These are phyloP conservation scores for Orestias chungarensis DNA, from an alignment of 2,797 vertebrate species.

Conservation along the genomic window DNA sequence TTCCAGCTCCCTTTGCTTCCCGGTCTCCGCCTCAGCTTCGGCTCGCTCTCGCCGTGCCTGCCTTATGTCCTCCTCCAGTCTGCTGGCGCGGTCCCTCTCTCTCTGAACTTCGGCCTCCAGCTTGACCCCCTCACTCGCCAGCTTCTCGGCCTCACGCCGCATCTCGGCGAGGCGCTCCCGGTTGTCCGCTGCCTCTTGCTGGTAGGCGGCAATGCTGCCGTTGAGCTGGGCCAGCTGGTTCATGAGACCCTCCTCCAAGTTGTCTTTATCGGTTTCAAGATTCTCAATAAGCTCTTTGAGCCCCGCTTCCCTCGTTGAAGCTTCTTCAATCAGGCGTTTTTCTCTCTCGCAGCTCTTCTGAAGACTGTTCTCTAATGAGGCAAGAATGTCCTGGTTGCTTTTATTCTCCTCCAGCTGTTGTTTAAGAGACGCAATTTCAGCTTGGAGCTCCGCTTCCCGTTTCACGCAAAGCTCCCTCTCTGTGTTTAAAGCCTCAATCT, in stretches of 20 bases:
- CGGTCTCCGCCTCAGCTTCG: slow-evolving; percentile 80
- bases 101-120: slow-evolving; percentile 77
- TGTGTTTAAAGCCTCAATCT: slow-evolving; percentile 58
- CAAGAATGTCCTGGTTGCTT: slow-evolving; percentile 70
- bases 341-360: slow-evolving; percentile 73
- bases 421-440: slow-evolving; percentile 75
- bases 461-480: slow-evolving; percentile 52
- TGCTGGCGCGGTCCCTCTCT: slow-evolving; percentile 67
- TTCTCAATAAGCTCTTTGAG: slow-evolving; percentile 78
- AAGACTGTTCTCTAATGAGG: slow-evolving; percentile 71
- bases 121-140: slow-evolving; percentile 76
- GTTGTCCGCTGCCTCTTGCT: slow-evolving; percentile 88
- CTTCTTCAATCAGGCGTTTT: slow-evolving; percentile 71
- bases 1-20: slow-evolving; percentile 85
- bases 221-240: slow-evolving; percentile 98
- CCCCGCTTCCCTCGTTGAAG: slow-evolving; percentile 73
- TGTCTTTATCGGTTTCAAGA: slow-evolving; percentile 91
- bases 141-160: slow-evolving; percentile 70
- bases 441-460: slow-evolving; percentile 46
- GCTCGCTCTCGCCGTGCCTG: slow-evolving; percentile 85
- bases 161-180: slow-evolving; percentile 74
- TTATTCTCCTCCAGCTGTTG: slow-evolving; percentile 73
- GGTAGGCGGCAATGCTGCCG: slow-evolving; percentile 96
- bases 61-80: slow-evolving; percentile 90
- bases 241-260: slow-evolving; percentile 97